Conservation (phyloP, 2,888 invertebrate genomes). For the Callinectes sapidus region DNA sequence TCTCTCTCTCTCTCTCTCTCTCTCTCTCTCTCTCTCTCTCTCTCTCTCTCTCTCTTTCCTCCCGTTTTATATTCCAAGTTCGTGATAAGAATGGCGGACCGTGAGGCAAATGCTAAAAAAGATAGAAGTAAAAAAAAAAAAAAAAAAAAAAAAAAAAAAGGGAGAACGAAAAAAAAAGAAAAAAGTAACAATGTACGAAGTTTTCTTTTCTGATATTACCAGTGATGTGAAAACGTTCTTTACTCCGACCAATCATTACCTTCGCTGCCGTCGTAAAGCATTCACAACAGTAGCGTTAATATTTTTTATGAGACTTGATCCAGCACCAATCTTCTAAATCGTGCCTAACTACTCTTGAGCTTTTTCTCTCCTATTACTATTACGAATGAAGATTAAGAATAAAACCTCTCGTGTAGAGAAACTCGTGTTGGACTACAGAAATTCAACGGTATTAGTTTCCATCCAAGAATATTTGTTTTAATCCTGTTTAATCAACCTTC, state of each 20-base stretch:
- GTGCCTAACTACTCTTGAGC: neutral
- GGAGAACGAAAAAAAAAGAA: neutral
- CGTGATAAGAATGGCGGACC: neutral
- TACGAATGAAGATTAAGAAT: too few species aligned
- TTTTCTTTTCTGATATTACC: neutral
- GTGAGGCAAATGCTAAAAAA: neutral
- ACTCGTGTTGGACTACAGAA: too few species aligned
- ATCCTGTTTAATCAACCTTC: neutral
- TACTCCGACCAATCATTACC: neutral
- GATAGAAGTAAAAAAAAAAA: neutral
- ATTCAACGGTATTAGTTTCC: too few species aligned
- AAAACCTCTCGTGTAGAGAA: too few species aligned
- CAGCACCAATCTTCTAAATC: neutral
- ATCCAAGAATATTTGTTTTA: neutral
- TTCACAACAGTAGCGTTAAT: neutral
- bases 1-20: too few species aligned
- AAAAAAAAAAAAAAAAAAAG: neutral
- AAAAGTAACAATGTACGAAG: neutral
- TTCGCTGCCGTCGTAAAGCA: neutral
- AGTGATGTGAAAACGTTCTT: neutral
- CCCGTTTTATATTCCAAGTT: neutral
- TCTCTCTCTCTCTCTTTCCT: neutral
- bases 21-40: constrained; percentile 15
- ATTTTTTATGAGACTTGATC: neutral
- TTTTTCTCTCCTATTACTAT: too few species aligned